Conservation (phyloP, 2,113 vertebrate species). For the Chaetorhynchus papuensis region DNA sequence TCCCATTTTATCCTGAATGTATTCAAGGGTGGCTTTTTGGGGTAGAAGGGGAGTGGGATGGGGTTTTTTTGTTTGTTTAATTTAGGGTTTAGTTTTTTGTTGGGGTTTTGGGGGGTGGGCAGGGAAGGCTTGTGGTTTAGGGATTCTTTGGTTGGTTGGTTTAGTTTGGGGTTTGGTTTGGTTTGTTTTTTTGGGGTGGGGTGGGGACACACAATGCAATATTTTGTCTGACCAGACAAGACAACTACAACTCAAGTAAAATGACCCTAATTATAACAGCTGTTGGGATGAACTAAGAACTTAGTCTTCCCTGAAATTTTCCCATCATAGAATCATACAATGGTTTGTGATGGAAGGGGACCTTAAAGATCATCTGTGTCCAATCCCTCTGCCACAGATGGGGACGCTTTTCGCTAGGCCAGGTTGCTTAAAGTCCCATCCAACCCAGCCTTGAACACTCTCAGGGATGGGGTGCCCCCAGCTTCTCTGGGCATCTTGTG, state of each 20-base stretch:
- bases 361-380: not conserved
- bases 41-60: not conserved
- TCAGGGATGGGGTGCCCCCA: not conserved
- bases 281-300: not conserved
- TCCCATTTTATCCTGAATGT: not conserved
- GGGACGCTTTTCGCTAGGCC: not conserved
- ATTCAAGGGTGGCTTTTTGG: not conserved
- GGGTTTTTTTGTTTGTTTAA: not conserved
- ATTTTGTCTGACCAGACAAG: not conserved
- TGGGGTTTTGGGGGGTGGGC: accelerated
- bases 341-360: not conserved
- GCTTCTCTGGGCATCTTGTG: no score
- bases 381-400: not conserved
- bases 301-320: not conserved
- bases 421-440: not conserved
- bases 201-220: accelerated
- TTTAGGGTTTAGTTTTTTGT: not conserved
- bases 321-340: not conserved
- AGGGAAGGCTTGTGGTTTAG: not conserved
- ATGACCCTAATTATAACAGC: not conserved
- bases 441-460: not conserved
- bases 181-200: not conserved
- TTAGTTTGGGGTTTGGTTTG: not conserved
- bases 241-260: not conserved
- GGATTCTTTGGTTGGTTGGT: not conserved